Percentiles rank a stretch among this genome's conserved stretches.
Conservation (phyloP, 2,888 invertebrate species). For the Eristalis arbustorum region DNA sequence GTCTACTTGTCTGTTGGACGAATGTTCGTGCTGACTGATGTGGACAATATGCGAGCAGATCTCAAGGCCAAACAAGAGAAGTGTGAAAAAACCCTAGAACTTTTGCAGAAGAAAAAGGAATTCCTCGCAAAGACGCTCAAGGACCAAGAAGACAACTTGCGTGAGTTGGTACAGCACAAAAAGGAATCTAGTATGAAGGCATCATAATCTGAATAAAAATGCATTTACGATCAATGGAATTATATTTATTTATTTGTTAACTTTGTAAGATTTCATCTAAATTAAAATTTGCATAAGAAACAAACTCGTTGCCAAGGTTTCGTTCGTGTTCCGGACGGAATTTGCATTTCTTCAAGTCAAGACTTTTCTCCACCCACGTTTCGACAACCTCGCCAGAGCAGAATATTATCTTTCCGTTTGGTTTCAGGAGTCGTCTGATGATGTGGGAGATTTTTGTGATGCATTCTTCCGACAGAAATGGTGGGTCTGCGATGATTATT, state of each 20-base stretch:
- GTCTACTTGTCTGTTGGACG: conserved; percentile 85
- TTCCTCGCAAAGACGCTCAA: conserved; percentile 88
- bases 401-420: conserved; percentile 80
- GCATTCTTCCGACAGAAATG: conserved; percentile 96
- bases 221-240: conserved; percentile 7
- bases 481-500: conserved; percentile 95
- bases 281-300: conserved; percentile 93
- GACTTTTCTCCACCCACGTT: conserved; percentile 83
- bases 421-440: conserved; percentile 86
- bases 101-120: conserved; percentile 86
- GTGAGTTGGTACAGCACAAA: conserved; percentile 88
- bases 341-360: conserved; percentile 84
- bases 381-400: conserved; percentile 94
- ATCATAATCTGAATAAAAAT: conserved; percentile 35
- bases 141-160: conserved; percentile 90
- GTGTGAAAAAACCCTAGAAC: conserved; percentile 86
- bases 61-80: conserved; percentile 83
- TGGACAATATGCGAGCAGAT: conserved; percentile 83
- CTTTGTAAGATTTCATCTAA: conserved; percentile 81
- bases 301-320: conserved; percentile 96
- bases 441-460: conserved; percentile 90
- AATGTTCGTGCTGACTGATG: conserved; percentile 88
- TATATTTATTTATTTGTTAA: conserved; percentile 26
- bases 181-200: conserved; percentile 80
- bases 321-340: conserved; percentile 92